Conservation (phyloP, 2,888 invertebrate species). For the Meiosimyza decipiens region DNA sequence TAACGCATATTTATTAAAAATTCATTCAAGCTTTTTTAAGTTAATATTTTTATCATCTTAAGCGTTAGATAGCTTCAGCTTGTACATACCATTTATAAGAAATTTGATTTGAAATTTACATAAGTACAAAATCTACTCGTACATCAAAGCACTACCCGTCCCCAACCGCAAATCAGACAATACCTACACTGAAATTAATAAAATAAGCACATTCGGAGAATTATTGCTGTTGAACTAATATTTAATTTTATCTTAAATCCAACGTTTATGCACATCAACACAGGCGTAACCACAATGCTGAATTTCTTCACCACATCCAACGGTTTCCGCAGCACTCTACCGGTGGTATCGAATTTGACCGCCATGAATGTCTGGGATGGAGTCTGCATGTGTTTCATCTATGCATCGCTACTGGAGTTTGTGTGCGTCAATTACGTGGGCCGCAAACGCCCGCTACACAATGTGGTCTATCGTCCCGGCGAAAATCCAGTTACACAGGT, state of each 20-base stretch:
- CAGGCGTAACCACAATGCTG: slow-evolving; percentile 97
- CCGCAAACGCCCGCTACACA: slow-evolving; percentile 87
- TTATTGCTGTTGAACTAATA: not conserved
- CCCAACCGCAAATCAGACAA: not conserved
- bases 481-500: slow-evolving; percentile 94
- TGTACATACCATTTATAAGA: no score
- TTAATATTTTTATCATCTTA: no score
- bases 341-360: slow-evolving; percentile 92
- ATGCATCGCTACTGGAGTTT: slow-evolving; percentile 92
- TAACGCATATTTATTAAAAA: no score
- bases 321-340: slow-evolving; percentile 90
- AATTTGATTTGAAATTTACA: not conserved
- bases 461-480: slow-evolving; percentile 89
- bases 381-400: slow-evolving; percentile 97
- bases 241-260: slow-evolving; percentile 5
- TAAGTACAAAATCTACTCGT: not conserved
- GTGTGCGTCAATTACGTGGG: slow-evolving; percentile 96
- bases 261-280: slow-evolving; percentile 37
- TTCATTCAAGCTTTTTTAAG: no score
- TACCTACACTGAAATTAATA: slow-evolving; percentile 23
- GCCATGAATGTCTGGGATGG: slow-evolving; percentile 98
- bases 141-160: not conserved
- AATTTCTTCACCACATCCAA: slow-evolving; percentile 97
- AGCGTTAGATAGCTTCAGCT: no score
- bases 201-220: slow-evolving; percentile 22